Conservation (phyloP, 2,113 vertebrate species). For the Phocoena phocoena region DNA sequence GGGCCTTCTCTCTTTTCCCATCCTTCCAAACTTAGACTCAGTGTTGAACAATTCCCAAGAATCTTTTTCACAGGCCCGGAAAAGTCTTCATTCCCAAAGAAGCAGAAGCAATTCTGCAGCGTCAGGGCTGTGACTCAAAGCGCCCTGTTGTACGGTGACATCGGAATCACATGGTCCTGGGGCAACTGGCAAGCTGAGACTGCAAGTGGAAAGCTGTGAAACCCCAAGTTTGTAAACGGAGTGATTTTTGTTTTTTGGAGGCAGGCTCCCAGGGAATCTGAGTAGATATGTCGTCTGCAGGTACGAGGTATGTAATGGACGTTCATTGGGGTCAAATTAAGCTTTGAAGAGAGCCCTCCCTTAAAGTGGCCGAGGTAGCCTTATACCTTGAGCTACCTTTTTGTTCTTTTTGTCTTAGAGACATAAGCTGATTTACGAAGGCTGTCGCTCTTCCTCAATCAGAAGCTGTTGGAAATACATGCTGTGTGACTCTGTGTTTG, state of each 20-base stretch:
- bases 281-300: background rate
- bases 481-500: background rate
- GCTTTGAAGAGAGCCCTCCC: conserved; percentile 36
- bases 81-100: background rate
- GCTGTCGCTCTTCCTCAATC: conserved; percentile 34
- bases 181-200: background rate
- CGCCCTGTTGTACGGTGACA: fast-evolving
- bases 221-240: background rate
- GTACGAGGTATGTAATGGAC: background rate
- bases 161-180: fast-evolving
- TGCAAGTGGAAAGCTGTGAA: too few relatives aligned
- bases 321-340: background rate
- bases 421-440: conserved; percentile 58
- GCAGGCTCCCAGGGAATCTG: background rate
- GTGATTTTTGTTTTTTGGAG: background rate
- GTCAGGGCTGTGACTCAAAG: background rate
- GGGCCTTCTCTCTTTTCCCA: background rate
- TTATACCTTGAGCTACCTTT: conserved; percentile 6
- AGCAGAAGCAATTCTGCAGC: background rate
- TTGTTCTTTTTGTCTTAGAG: background rate
- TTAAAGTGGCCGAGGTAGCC: background rate
- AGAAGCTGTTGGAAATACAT: conserved; percentile 2
- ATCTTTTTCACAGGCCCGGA: background rate
- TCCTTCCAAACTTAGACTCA: conserved; percentile 45
- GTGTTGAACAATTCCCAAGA: background rate